A percentile compares a stretch with the other conserved stretches of the same genome.
Evolutionary conservation across 2,888 invertebrate genomes (phyloP).

Genomic region (Coenonympha arcania): DNA sequence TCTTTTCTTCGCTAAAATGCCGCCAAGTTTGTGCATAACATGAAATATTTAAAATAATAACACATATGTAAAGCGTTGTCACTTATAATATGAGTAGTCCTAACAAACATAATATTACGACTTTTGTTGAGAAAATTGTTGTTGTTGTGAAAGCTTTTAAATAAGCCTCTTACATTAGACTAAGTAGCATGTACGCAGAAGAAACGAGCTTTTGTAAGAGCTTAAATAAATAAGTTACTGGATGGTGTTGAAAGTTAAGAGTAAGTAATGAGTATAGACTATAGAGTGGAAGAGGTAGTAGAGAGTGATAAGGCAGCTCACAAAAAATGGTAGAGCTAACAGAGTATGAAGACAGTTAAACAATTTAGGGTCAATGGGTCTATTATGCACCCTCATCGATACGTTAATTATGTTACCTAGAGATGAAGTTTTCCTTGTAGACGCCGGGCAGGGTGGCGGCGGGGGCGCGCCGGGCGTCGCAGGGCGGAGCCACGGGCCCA

Average conservation of each 20-base stretch:
- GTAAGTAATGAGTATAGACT: too few species aligned
- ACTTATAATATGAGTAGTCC: not conserved
- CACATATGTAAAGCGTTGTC: not conserved
- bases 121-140: not conserved
- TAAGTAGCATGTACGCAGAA: too few species aligned
- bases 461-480: conserved; percentile 49
- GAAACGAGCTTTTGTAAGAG: not conserved
- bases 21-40: conserved; percentile 4
- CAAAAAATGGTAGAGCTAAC: conserved; percentile 45
- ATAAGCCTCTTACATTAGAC: too few species aligned
- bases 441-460: conserved; percentile 55
- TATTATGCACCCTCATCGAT: conserved; percentile 69
- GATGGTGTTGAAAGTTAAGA: not conserved
- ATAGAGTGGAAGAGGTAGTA: not conserved
- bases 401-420: conserved; percentile 38
- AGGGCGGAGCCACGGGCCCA: conserved; percentile 55
- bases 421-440: conserved; percentile 69
- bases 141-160: not conserved
- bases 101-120: not conserved
- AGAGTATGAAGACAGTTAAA: conserved; percentile 48
- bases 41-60: conserved; percentile 6
- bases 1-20: conserved; percentile 20
- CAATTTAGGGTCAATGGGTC: conserved; percentile 63
- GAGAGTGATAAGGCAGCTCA: not conserved
- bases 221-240: not conserved